Evolutionary conservation across 2,888 invertebrate genomes (phyloP), one percentile per base, ranked within the genome.

Genomic region (Hirtodrosophila duncani): DNA sequence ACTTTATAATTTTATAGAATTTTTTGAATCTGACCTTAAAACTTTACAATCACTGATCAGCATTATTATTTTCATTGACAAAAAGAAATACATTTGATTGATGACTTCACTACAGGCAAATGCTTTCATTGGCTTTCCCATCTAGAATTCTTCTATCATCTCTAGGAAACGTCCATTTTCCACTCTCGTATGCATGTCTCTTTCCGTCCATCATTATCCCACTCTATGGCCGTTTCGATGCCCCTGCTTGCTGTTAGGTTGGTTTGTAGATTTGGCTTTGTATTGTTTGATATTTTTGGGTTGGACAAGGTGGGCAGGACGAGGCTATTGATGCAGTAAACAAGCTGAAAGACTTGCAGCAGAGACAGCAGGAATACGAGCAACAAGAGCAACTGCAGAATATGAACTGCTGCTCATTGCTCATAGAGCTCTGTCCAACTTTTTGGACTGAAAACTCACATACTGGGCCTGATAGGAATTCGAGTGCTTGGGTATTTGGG

Each of bases 241-340:
- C 37, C 33, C 45, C 49, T 41, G 7, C 42, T 31, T 30, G 21
- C 20, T 20, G 29, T 50, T 51, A 48, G 63, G 34, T 37, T 49
- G 46, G 66, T 63, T 71, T 66, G 60, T 61, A 56, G 66, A 58
- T 72, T 69, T 72, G 72, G 64, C 59, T 69, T 78, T 67, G 70
- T 60, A 60, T 58, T 72, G 60, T 67, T 65, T 72, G 78, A 74
- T n/a, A n/a, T 72, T 72, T 72, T 77, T 78, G 49, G 62, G 51
- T 48, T 43, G 45, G 34, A 41, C 61, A 31, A 34, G 34, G 20
- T 44, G 53, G 60, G 63, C 55, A 50, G 23, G 9, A 37, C 21
- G 18, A 10, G 3, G 31, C 14, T 14, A 7, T n/a, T 7, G 5
- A 18, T 56, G 56, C 61, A 69, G 38, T 49, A 27, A 70, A 30